Evolutionary conservation across 2,888 invertebrate species (phyloP).

Genomic region (Cerceris ruficornis): DNA sequence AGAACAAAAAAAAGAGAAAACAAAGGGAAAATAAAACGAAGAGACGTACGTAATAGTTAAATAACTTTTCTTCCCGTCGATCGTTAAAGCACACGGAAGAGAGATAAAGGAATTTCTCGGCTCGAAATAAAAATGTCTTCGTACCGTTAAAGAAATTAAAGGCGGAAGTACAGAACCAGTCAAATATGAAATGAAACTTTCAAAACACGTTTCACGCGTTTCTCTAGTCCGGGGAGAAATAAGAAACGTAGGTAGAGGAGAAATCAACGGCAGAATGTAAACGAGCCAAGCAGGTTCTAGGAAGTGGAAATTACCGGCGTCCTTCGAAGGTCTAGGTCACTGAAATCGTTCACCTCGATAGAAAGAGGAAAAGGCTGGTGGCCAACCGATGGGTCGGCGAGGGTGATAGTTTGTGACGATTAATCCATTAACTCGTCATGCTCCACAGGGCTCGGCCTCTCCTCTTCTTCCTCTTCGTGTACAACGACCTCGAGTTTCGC

Average conservation of each 20-base stretch:
- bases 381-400: constrained; percentile 31
- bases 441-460: constrained; percentile 56
- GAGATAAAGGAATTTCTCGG: background rate
- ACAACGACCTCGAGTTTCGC: constrained; percentile 57
- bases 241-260: constrained; percentile 24
- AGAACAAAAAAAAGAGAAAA: background rate
- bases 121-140: background rate
- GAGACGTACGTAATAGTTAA: background rate
- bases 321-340: constrained; percentile 71
- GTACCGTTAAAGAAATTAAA: background rate
- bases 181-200: background rate
- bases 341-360: constrained; percentile 34
- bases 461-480: constrained; percentile 50
- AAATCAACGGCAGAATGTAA: constrained; percentile 49
- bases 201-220: constrained; percentile 2
- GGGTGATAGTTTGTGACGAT: constrained; percentile 64
- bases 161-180: background rate
- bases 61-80: background rate
- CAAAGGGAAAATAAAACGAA: background rate
- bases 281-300: constrained; percentile 43
- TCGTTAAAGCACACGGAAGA: background rate
- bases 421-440: constrained; percentile 74
- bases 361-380: background rate
- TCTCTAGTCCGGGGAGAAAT: background rate
- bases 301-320: constrained; percentile 58